These are phyloP conservation scores for Triops longicaudatus DNA, from an alignment of 1,140 invertebrate species.

Conservation along the genomic window DNA sequence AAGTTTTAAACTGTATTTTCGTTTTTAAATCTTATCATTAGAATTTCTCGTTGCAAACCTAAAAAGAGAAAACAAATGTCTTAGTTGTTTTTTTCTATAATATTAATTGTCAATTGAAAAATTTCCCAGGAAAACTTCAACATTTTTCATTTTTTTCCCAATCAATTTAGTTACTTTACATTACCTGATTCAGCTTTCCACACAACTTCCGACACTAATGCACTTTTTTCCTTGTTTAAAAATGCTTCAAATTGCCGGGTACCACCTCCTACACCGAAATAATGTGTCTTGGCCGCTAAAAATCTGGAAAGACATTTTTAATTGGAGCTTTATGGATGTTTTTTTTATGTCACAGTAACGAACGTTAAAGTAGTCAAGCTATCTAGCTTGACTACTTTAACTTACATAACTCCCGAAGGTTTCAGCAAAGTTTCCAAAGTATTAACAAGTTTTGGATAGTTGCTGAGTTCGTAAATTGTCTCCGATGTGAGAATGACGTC, in stretches of 20 bases:
- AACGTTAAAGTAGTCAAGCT: no score
- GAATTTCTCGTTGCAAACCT: constrained; percentile 21
- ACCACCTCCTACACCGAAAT: constrained; percentile 79
- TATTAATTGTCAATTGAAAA: no score
- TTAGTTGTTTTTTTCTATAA: background rate
- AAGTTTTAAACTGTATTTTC: background rate
- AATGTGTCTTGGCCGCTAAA: constrained; percentile 74
- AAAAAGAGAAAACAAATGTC: background rate
- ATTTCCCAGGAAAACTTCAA: no score
- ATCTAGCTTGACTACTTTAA: no score
- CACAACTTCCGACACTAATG: background rate
- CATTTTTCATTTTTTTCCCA: no score
- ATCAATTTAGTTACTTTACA: no score
- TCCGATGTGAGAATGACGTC: constrained; percentile 80
- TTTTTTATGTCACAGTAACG: no score
- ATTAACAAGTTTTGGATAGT: constrained; percentile 63
- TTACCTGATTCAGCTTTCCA: constrained; percentile 8
- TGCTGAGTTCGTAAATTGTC: constrained; percentile 78
- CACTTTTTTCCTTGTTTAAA: constrained; percentile 13
- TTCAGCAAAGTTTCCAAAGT: constrained; percentile 60
- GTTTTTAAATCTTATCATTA: background rate
- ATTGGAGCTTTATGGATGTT: constrained; percentile 16
- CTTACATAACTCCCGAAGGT: constrained; percentile 50
- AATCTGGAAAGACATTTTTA: constrained; percentile 44
- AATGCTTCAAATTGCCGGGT: constrained; percentile 21